Evolutionary conservation across 2,113 vertebrate species (phyloP).

Genomic region (Brachionichthys hirsutus): DNA sequence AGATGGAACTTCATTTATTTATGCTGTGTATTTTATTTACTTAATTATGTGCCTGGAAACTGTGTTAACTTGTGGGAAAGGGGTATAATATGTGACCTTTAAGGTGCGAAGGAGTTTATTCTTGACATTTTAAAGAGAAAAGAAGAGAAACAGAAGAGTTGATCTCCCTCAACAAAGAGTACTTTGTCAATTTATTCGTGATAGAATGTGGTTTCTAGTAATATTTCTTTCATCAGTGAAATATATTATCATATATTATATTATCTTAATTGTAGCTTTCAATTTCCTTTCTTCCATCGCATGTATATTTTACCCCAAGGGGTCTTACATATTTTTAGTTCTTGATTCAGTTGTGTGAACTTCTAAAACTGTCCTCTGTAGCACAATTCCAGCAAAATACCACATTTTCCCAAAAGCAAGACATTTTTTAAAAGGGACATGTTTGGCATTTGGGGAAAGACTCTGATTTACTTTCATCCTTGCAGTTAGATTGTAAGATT

Average conservation of each 20-base stretch:
- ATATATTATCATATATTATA: neutral
- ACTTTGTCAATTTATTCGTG: neutral
- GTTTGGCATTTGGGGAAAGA: too few relatives aligned
- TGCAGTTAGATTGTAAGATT: too few relatives aligned
- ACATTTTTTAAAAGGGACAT: too few relatives aligned
- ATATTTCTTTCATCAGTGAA: neutral
- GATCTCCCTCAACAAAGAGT: neutral
- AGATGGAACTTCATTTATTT: neutral
- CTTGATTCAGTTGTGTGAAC: neutral
- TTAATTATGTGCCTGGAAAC: constrained; percentile 18
- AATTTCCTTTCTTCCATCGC: neutral
- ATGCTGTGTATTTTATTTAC: constrained; percentile 5
- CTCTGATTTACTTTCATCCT: too few relatives aligned
- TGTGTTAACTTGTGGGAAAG: too few relatives aligned
- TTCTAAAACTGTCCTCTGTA: neutral
- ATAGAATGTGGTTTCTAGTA: neutral
- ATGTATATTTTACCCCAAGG: constrained; percentile 2
- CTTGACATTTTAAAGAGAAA: constrained; percentile 17
- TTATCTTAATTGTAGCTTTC: neutral
- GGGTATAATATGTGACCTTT: too few relatives aligned
- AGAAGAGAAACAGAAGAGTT: constrained; percentile 4
- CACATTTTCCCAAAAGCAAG: too few relatives aligned
- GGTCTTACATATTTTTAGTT: neutral
- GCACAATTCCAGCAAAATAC: too few relatives aligned
- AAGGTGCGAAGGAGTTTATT: constrained; percentile 21